phyloP scores from a whole-genome alignment of 2,797 vertebrate species.

The Psittacula derbiana region DNA sequence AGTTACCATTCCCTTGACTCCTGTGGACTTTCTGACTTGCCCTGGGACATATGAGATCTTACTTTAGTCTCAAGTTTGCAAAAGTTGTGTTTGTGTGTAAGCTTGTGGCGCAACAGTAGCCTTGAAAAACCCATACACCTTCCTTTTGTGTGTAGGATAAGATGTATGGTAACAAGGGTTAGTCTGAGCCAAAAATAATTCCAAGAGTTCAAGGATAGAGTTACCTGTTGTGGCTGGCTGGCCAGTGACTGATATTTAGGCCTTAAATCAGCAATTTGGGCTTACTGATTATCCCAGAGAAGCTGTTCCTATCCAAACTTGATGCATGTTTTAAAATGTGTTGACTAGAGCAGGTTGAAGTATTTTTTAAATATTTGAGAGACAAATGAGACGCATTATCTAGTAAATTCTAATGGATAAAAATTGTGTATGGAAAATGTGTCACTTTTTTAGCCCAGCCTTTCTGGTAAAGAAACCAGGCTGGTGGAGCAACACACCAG shows the following conservation, averaged over 20 bases:
- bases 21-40: constrained; percentile 41
- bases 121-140: constrained; percentile 49
- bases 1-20: constrained; percentile 33
- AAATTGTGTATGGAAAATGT: constrained; percentile 28
- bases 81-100: constrained; percentile 44
- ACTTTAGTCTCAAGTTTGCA: constrained; percentile 6
- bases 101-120: constrained; percentile 36
- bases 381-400: constrained; percentile 21
- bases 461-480: constrained; percentile 26
- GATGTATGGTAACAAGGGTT: constrained; percentile 20
- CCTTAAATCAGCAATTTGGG: constrained; percentile 66
- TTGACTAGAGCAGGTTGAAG: constrained; percentile 54
- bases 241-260: constrained; percentile 60
- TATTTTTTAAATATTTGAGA: constrained; percentile 56
- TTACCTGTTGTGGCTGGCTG: constrained; percentile 58
- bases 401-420: constrained; percentile 40
- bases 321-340: constrained; percentile 60
- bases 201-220: constrained; percentile 30
- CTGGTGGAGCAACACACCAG: constrained; percentile 49
- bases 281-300: constrained; percentile 53
- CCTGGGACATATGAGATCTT: neutral
- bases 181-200: constrained; percentile 59
- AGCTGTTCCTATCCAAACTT: constrained; percentile 58
- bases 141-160: constrained; percentile 36
- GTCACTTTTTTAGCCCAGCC: constrained; percentile 39